A percentile compares a stretch with the other conserved stretches of the same genome.
Evolutionary conservation across 1,140 invertebrate genomes (phyloP).

Genomic region (Cyphomyrmex costatus): DNA sequence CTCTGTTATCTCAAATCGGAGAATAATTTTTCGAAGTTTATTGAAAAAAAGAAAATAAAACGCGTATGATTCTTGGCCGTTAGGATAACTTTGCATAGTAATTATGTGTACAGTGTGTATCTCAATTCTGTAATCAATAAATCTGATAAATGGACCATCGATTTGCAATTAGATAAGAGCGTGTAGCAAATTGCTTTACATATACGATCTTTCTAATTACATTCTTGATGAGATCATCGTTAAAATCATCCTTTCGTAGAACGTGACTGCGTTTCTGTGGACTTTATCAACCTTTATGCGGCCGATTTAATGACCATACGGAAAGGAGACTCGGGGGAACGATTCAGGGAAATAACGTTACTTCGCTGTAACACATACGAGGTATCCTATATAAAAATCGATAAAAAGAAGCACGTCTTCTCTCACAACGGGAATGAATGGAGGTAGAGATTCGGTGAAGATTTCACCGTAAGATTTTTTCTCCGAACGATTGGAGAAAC

Average conservation of each 20-base stretch:
- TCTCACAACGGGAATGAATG: constrained; percentile 23
- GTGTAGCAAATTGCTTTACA: constrained; percentile 13
- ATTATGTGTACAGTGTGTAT: background rate
- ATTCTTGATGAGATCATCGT: constrained; percentile 54
- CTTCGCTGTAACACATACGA: background rate
- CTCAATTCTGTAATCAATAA: constrained; percentile 12
- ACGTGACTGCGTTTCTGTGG: constrained; percentile 17
- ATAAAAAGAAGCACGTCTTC: background rate
- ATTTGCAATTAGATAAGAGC: constrained; percentile 40
- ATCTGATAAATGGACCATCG: constrained; percentile 40
- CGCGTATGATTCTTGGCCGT: constrained; percentile 5
- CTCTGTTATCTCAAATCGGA: background rate
- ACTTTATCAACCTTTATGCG: constrained; percentile 1
- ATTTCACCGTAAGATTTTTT: constrained; percentile 36
- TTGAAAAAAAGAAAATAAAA: background rate
- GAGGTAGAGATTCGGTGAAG: background rate
- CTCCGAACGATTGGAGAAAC: constrained; percentile 13
- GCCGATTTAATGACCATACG: constrained; percentile 36
- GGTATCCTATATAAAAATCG: constrained; percentile 26
- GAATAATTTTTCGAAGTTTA: constrained; percentile 2
- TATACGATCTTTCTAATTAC: constrained; percentile 15
- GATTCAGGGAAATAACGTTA: constrained; percentile 32
- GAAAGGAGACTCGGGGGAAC: background rate
- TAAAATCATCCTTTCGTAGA: constrained; percentile 34
- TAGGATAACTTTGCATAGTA: constrained; percentile 25